Conservation (phyloP, 2,797 vertebrate genomes). For the Sandelia bainsii region DNA sequence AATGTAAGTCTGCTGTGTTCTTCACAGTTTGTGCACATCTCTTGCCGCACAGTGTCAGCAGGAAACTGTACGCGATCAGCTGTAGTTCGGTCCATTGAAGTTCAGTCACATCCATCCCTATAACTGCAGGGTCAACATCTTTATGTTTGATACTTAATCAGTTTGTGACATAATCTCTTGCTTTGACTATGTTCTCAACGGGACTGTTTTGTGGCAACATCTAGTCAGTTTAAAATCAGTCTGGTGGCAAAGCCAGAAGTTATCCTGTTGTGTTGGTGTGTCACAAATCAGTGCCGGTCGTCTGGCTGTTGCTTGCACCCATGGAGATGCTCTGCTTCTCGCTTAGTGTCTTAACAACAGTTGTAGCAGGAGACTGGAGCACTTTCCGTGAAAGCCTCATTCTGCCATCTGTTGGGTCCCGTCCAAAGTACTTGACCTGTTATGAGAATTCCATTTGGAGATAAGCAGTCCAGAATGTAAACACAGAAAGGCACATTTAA, state of each 20-base stretch:
- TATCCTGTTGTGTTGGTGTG: background rate
- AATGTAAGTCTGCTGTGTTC: background rate
- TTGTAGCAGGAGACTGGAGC: slow-evolving; percentile 89
- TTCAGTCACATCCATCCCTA: slow-evolving; percentile 3
- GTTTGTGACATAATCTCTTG: slow-evolving; percentile 16
- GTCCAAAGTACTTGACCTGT: slow-evolving; percentile 98
- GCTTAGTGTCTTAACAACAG: slow-evolving; percentile 87
- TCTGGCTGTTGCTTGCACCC: slow-evolving; percentile 63
- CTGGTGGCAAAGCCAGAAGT: slow-evolving; percentile 9
- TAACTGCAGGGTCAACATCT: slow-evolving; percentile 1
- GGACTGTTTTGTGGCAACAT: background rate
- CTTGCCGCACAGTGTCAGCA: background rate
- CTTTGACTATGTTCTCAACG: background rate
- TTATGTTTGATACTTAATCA: slow-evolving; percentile 2
- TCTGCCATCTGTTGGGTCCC: slow-evolving; percentile 96
- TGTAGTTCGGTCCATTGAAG: background rate
- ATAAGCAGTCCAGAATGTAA: slow-evolving; percentile 4
- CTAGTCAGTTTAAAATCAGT: slow-evolving; percentile 7
- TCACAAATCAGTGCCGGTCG: slow-evolving; percentile 55
- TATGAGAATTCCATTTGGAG: slow-evolving; percentile 26
- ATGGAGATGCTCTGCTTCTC: slow-evolving; percentile 92
- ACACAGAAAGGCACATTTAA: background rate
- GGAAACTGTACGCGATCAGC: slow-evolving; percentile 3
- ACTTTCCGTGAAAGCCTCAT: slow-evolving; percentile 98
- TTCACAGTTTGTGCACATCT: slow-evolving; percentile 5